Evolutionary conservation across 2,888 invertebrate genomes (phyloP).

Genomic region (Plebejus argus): DNA sequence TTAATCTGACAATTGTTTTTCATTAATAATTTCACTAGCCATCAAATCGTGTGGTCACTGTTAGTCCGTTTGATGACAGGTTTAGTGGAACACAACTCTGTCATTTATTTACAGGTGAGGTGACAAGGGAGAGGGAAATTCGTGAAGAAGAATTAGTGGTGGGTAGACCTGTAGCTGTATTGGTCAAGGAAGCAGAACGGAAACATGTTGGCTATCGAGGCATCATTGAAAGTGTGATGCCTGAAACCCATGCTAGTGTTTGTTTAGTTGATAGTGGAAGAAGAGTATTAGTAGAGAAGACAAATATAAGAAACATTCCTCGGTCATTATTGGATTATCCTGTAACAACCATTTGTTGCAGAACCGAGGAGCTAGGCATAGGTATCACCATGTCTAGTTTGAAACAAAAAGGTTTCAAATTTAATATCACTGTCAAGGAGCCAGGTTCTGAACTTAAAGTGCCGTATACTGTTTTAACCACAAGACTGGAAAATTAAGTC

Average conservation of each 20-base stretch:
- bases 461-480: slow-evolving; percentile 41
- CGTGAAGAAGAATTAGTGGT: slow-evolving; percentile 40
- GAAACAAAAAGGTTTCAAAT: slow-evolving; percentile 42
- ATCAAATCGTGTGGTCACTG: background rate
- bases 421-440: slow-evolving; percentile 41
- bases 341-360: slow-evolving; percentile 44
- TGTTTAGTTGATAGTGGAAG: slow-evolving; percentile 49
- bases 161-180: slow-evolving; percentile 44
- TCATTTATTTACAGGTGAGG: slow-evolving; percentile 37
- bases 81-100: too few relatives aligned
- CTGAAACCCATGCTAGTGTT: slow-evolving; percentile 31
- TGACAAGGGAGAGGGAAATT: slow-evolving; percentile 40
- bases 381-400: slow-evolving; percentile 39
- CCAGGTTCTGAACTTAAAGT: slow-evolving; percentile 40
- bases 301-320: slow-evolving; percentile 44
- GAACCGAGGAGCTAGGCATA: slow-evolving; percentile 37
- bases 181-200: slow-evolving; percentile 37
- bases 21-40: background rate
- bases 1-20: too few relatives aligned
- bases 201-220: slow-evolving; percentile 38
- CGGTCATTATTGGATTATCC: slow-evolving; percentile 39
- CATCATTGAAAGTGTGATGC: background rate
- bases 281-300: slow-evolving; percentile 40
- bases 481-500: background rate
- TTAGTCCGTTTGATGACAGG: background rate